These are phyloP conservation scores for Hirudinaria manillensis DNA, from an alignment of 2,888 invertebrate species.

Conservation along the genomic window DNA sequence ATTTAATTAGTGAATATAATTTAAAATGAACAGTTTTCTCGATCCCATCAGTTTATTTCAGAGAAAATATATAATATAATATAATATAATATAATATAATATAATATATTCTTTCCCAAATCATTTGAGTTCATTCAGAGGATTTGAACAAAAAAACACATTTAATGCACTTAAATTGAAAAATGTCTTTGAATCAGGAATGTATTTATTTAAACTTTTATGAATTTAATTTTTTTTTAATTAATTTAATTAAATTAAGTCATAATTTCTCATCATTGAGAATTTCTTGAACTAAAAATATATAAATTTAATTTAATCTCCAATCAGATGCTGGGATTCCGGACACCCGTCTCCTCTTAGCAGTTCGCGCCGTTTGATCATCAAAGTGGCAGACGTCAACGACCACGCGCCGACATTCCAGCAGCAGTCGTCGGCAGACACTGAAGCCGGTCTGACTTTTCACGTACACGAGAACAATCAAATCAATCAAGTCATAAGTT, in stretches of 20 bases:
- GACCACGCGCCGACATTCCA: conserved; percentile 37
- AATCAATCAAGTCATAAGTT: neutral
- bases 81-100: too few species aligned
- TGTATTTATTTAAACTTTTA: too few species aligned
- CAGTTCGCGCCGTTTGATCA: conserved; percentile 2
- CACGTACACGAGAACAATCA: conserved; percentile 25
- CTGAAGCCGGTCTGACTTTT: conserved; percentile 35
- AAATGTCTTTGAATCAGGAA: too few species aligned
- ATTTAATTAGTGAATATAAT: too few species aligned
- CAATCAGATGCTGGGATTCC: conserved; percentile 24
- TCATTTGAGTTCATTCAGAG: too few species aligned
- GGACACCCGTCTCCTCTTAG: conserved; percentile 13
- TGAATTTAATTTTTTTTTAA: too few species aligned
- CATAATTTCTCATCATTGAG: neutral
- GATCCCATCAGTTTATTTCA: too few species aligned
- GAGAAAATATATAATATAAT: too few species aligned
- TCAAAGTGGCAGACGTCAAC: conserved; percentile 31
- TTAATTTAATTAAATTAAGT: neutral
- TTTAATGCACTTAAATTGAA: too few species aligned
- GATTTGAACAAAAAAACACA: too few species aligned
- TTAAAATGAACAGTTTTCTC: too few species aligned
- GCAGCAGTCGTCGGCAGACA: neutral
- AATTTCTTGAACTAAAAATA: neutral
- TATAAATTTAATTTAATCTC: neutral
- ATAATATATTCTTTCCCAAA: too few species aligned